These are phyloP conservation scores for Limnephilus marmoratus DNA, from an alignment of 2,888 invertebrate species.

Conservation along the genomic window DNA sequence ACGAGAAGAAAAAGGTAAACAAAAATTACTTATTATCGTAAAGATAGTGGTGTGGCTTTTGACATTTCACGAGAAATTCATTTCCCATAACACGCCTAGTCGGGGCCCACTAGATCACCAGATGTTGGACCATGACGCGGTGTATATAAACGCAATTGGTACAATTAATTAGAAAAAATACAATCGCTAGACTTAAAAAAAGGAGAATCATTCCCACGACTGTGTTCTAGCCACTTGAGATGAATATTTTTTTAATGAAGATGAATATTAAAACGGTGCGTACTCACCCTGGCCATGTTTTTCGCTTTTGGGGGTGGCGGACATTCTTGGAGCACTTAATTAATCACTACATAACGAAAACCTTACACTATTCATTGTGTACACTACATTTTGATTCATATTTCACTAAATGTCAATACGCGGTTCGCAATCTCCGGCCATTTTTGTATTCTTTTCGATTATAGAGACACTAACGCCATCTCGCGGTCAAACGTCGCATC, in stretches of 20 bases:
- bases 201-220: constrained; percentile 43
- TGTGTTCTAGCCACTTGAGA: constrained; percentile 51
- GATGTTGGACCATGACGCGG: neutral
- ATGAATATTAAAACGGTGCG: constrained; percentile 50
- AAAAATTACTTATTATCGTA: constrained; percentile 67
- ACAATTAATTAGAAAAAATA: constrained; percentile 58
- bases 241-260: constrained; percentile 43
- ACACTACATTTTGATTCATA: constrained; percentile 59
- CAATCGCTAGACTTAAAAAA: constrained; percentile 37
- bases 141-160: constrained; percentile 52
- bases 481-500: neutral
- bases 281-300: constrained; percentile 73
- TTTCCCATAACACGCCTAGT: constrained; percentile 58
- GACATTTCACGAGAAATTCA: constrained; percentile 58
- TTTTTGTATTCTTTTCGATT: constrained; percentile 56
- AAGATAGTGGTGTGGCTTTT: constrained; percentile 55
- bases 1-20: constrained; percentile 32
- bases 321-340: constrained; percentile 71
- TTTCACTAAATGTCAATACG: constrained; percentile 61
- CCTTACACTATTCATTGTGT: constrained; percentile 54
- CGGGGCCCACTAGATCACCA: constrained; percentile 36
- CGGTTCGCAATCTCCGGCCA: constrained; percentile 59
- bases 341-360: constrained; percentile 67
- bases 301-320: constrained; percentile 72
- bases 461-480: constrained; percentile 39